Base-by-base conservation (phyloP, 2,888 invertebrate genomes). In the Melinaea marsaeus region DNA sequence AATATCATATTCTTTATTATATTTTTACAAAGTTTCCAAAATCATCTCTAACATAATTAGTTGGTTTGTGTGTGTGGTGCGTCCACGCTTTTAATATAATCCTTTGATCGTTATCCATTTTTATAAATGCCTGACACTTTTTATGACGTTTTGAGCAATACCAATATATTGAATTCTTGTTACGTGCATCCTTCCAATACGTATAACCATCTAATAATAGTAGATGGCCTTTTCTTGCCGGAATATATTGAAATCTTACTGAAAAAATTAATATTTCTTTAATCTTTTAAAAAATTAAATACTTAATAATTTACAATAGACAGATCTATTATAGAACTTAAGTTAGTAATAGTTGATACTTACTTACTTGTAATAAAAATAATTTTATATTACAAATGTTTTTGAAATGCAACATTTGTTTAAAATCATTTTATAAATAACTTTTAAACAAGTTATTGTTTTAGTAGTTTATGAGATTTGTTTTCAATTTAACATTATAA, bases 201-300 rank as follows among this genome's bases (percentile, higher is more conserved):
- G 76, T 77, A 54, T 76, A 77, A 7, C 75, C 75, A 58, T 79
- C 72, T 55, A 74, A 55, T 2, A 71, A 60, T 5, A 78, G 71
- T 48, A 75, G 61, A 58, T 73, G 66, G 9, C 76, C 73, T 65
- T 73, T 76, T 57, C 69, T 66, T 58, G 75, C 64, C 3, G 74
- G 75, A 59, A 76, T 67, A 55, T 71, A 75, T 46, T 62, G 57
- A 55, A 66, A 62, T 47, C 66, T 61, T 61, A 56, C 66, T 66
- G 66, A 58, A 66, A 66, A 54, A 42, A 9, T 11, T 9, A 9
- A 42, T 9, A 42, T 9, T 42, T 6, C 11, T 42, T 1, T 42
- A 37, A 37, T 37, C 4, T 37, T 37, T 37, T 6, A 4, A 4
- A 37, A 6, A 37, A 6, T 2, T 1, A 2, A 7, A 6, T 4